Evolutionary conservation across 1,140 invertebrate genomes (phyloP).

Genomic region (Cherax destructor): DNA sequence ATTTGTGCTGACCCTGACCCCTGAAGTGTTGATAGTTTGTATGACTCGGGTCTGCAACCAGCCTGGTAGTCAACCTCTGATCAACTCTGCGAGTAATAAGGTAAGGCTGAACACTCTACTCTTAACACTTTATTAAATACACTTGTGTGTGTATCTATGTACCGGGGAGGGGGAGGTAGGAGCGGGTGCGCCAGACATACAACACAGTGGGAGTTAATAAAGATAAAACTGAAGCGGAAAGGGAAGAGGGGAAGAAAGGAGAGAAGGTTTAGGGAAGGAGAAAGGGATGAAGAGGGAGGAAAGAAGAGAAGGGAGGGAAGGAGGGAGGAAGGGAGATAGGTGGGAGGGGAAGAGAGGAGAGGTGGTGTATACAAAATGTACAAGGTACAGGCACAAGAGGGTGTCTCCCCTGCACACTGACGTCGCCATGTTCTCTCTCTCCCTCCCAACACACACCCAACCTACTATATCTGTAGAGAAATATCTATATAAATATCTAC

Average conservation of each 20-base stretch:
- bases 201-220: not conserved
- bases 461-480: not conserved
- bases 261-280: not conserved
- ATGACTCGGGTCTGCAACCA: no score
- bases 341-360: not conserved
- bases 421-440: not conserved
- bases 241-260: no score
- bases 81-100: no score
- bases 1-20: no score
- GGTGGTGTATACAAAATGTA: conserved; percentile 24
- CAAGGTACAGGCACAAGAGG: conserved; percentile 38
- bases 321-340: not conserved
- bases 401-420: conserved; percentile 14
- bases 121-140: no score
- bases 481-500: not conserved
- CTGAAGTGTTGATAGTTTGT: no score
- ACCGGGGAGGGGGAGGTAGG: no score
- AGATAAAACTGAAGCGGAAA: not conserved
- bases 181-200: not conserved
- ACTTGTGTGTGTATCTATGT: no score
- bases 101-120: no score
- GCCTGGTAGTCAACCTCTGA: no score
- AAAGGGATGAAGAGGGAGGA: not conserved
- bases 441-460: conserved; percentile 2
- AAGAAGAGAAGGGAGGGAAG: not conserved